These are phyloP conservation scores for Cydia strobilella DNA, from an alignment of 1,140 invertebrate genomes.

Conservation along the genomic window DNA sequence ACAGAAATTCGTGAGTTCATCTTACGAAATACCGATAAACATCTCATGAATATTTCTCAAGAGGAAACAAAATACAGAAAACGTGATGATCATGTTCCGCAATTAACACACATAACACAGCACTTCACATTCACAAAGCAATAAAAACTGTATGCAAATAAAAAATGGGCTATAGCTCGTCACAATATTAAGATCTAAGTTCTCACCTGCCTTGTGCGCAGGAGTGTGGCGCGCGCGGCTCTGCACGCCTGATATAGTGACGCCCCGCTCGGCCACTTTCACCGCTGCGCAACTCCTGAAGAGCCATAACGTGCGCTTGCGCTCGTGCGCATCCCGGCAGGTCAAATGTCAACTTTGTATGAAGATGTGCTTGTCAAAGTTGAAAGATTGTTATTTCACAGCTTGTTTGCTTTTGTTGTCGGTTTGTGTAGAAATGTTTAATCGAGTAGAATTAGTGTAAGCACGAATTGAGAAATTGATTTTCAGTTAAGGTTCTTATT, in stretches of 20 bases:
- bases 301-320: slow-evolving; percentile 51
- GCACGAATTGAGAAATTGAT: no score
- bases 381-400: not conserved
- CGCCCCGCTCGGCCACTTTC: slow-evolving; percentile 54
- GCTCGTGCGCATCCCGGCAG: slow-evolving; percentile 40
- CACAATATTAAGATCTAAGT: not conserved
- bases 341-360: slow-evolving; percentile 21
- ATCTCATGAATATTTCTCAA: not conserved
- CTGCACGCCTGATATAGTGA: slow-evolving; percentile 54
- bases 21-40: not conserved
- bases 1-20: not conserved
- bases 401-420: not conserved
- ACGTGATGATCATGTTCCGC: not conserved
- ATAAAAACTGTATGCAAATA: not conserved
- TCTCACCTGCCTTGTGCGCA: slow-evolving; percentile 58
- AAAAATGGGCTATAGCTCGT: not conserved
- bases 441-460: not conserved
- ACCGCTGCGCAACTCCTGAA: slow-evolving; percentile 61
- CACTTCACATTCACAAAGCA: slow-evolving; percentile 3
- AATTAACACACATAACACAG: not conserved
- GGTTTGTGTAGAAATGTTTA: not conserved
- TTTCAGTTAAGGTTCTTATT: no score
- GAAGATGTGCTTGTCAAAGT: no score
- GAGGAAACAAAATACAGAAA: not conserved
- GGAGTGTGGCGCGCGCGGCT: slow-evolving; percentile 67